phyloP scores from a whole-genome alignment of 2,888 invertebrate species.

The Germaria angustata region DNA sequence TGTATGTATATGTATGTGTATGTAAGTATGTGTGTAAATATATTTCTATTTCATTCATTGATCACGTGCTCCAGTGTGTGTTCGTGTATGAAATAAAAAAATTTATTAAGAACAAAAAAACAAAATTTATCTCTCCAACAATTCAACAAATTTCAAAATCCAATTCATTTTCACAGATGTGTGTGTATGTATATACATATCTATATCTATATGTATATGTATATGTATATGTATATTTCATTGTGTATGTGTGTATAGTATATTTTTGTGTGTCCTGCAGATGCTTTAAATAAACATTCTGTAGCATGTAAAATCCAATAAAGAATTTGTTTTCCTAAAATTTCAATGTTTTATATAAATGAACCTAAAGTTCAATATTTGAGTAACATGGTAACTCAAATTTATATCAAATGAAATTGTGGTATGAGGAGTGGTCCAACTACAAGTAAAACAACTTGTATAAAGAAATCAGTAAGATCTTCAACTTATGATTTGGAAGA shows the following conservation, averaged over 20 bases:
- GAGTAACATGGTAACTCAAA: not conserved
- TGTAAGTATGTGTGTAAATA: not conserved
- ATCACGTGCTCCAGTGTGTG: no score
- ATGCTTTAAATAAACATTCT: no score
- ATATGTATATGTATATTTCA: no score
- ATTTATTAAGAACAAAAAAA: not conserved
- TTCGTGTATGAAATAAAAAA: not conserved
- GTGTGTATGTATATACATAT: not conserved
- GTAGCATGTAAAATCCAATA: no score
- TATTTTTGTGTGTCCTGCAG: not conserved
- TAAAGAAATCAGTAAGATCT: no score
- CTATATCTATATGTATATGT: not conserved
- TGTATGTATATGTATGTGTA: not conserved
- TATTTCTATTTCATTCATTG: no score
- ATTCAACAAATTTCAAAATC: not conserved
- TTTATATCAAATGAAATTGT: not conserved
- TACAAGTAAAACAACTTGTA: no score
- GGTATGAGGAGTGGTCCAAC: no score
- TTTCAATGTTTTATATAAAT: no score
- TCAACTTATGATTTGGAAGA: no score
- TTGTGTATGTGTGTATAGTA: no score
- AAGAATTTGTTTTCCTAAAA: no score
- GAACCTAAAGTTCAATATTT: constrained; percentile 3
- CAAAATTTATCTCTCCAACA: not conserved
- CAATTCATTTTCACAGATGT: not conserved